Evolutionary conservation across 2,888 invertebrate species (phyloP), one percentile per base, ranked within the genome.

Genomic region (Diaperis boleti): DNA sequence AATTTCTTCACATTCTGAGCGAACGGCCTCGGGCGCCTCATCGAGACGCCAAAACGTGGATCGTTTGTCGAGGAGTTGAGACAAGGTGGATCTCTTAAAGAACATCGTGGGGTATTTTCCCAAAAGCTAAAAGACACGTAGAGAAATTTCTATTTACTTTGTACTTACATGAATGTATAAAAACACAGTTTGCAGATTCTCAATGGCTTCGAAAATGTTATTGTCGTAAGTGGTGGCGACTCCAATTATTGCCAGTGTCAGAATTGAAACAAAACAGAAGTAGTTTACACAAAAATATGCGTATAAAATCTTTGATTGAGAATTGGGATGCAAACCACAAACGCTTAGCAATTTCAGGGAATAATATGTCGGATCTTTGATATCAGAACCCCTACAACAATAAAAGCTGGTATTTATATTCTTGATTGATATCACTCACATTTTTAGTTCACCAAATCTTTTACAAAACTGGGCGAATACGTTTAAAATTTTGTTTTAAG

Each of bases 91-190:
- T n/a, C n/a, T n/a, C n/a, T n/a, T n/a, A n/a, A n/a, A n/a, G n/a
- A n/a, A n/a, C n/a, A n/a, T n/a, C n/a, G n/a, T n/a, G n/a, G n/a
- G n/a, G n/a, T n/a, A n/a, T n/a, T n/a, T n/a, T n/a, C n/a, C n/a
- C n/a, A n/a, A n/a, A n/a, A n/a, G n/a, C n/a, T n/a, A n/a, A n/a
- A n/a, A n/a, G n/a, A n/a, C n/a, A n/a, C n/a, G n/a, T n/a, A n/a
- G n/a, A n/a, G n/a, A n/a, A n/a, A n/a, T n/a, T n/a, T n/a, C n/a
- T n/a, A 44, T 44, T 26, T 33, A n/a, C 2, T 1, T 33, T 10
- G 13, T 8, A 49, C 49, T 55, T 31, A 55, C 55, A 11, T 55
- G 55, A 18, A 55, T 31, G 42, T 55, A 55, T 10, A 55, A 11
- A 18, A 55, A 55, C 11, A 55, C 42, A 18, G 55, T 55, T 42